phyloP scores from a whole-genome alignment of 2,113 vertebrate genomes.

The Cheilinus undulatus region DNA sequence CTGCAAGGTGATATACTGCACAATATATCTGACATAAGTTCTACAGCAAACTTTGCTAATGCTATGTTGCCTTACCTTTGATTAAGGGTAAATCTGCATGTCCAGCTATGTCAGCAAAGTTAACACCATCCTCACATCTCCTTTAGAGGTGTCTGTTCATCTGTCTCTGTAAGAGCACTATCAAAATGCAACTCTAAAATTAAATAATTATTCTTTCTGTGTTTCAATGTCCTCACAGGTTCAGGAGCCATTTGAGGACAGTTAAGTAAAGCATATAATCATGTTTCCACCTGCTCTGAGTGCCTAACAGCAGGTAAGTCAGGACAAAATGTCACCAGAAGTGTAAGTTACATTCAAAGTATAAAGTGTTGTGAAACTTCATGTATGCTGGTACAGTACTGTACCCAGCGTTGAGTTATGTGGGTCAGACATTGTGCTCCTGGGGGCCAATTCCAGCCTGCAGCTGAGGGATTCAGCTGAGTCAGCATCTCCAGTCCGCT shows the following conservation, averaged over 20 bases:
- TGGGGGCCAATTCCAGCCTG: slow-evolving; percentile 75
- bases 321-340: slow-evolving; percentile 25
- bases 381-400: slow-evolving; percentile 47
- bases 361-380: slow-evolving; percentile 57
- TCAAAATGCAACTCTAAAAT: no score
- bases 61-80: no score
- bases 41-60: no score
- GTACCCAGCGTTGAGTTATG: slow-evolving; percentile 65
- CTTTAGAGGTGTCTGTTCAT: no score
- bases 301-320: not conserved
- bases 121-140: no score
- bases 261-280: slow-evolving; percentile 1
- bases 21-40: no score
- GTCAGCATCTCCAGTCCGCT: slow-evolving; percentile 75
- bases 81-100: no score
- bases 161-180: no score
- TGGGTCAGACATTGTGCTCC: slow-evolving; percentile 77
- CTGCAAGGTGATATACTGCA: no score
- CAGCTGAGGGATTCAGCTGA: slow-evolving; percentile 79
- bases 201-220: slow-evolving; percentile 33
- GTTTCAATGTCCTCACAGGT: slow-evolving; percentile 29
- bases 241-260: slow-evolving; percentile 52
- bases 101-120: no score
- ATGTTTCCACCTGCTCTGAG: not conserved
- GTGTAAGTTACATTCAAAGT: slow-evolving; percentile 41